A percentile compares a stretch with the other conserved stretches of the same genome.
Evolutionary conservation across 2,888 invertebrate genomes (phyloP).

Genomic region (Xanthostigma xanthostigma): DNA sequence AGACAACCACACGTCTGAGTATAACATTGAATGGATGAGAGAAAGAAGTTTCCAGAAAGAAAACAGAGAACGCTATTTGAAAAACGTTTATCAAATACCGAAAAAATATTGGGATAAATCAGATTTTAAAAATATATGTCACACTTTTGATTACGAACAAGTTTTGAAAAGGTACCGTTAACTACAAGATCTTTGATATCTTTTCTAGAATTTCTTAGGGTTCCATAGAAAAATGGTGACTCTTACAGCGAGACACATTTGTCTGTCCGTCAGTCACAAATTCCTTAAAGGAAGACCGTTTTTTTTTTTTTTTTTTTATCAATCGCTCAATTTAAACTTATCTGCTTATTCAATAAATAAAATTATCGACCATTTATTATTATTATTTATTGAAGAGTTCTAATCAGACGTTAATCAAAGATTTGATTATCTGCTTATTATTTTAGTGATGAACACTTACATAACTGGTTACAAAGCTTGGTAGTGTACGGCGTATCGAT

Average conservation of each 20-base stretch:
- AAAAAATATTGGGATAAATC: conserved; percentile 37
- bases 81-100: conserved; percentile 35
- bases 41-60: conserved; percentile 37
- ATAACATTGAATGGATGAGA: conserved; percentile 40
- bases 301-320: too few species aligned
- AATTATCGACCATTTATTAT: too few species aligned
- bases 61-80: conserved; percentile 32
- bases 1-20: conserved; percentile 44
- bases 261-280: too few species aligned
- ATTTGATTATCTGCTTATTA: background rate
- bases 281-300: too few species aligned
- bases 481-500: conserved; percentile 48
- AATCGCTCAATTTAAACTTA: too few species aligned
- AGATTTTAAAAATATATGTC: conserved; percentile 33
- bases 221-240: too few species aligned
- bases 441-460: conserved; percentile 19
- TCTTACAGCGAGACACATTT: too few species aligned
- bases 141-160: conserved; percentile 35
- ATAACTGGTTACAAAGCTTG: conserved; percentile 42
- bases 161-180: conserved; percentile 25
- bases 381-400: too few species aligned
- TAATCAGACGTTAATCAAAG: too few species aligned
- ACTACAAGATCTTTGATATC: too few species aligned
- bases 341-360: too few species aligned
- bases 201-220: too few species aligned